phyloP scores from a whole-genome alignment of 1,140 invertebrate genomes.

The Mylabris phalerata region DNA sequence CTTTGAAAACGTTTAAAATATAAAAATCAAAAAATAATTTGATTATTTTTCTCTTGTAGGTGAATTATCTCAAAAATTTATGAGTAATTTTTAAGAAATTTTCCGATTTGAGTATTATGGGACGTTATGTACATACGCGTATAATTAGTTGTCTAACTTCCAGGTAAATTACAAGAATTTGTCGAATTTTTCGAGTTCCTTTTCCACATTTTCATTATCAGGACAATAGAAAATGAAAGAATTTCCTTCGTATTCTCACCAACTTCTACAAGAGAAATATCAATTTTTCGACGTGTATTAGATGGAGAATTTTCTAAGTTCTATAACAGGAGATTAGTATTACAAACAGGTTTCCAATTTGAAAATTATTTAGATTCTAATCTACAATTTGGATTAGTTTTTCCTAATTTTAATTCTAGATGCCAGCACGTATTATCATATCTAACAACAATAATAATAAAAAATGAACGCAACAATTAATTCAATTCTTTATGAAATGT shows the following conservation, averaged over 20 bases:
- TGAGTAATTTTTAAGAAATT: too few relatives aligned
- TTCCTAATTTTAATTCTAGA: neutral
- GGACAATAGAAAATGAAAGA: constrained; percentile 1
- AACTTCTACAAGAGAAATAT: constrained; percentile 3
- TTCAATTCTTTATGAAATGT: neutral
- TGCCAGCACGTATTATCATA: constrained; percentile 7
- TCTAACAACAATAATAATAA: neutral
- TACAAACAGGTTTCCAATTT: constrained; percentile 2
- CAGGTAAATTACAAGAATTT: too few relatives aligned
- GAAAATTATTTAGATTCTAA: neutral
- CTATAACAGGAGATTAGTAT: neutral
- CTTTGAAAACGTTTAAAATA: too few relatives aligned
- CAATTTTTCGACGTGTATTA: neutral
- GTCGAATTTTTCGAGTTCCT: too few relatives aligned
- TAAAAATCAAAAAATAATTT: too few relatives aligned
- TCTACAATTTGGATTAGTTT: too few relatives aligned
- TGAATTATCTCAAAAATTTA: too few relatives aligned
- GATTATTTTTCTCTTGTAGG: too few relatives aligned
- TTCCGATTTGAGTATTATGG: too few relatives aligned
- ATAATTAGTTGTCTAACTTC: too few relatives aligned
- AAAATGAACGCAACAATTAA: too few relatives aligned
- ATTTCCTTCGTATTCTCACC: neutral
- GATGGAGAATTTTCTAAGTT: neutral
- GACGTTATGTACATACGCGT: too few relatives aligned
- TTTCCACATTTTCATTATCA: constrained; percentile 9